phyloP scores from a whole-genome alignment of 2,797 vertebrate genomes.

The Lindbergichthys nudifrons region DNA sequence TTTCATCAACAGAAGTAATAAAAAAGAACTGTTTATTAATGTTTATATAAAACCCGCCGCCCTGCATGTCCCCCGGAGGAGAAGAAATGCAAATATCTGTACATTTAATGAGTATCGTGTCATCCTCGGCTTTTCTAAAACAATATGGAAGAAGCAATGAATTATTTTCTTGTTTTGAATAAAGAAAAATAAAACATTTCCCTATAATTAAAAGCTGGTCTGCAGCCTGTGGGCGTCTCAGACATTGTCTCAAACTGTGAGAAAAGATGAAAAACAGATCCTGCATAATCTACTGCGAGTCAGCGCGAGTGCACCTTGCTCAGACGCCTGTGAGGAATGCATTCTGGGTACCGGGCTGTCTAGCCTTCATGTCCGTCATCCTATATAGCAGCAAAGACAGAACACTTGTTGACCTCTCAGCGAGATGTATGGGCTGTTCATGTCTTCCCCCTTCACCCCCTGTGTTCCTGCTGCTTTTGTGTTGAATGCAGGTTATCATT shows the following conservation, averaged over 20 bases:
- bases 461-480: conserved; percentile 59
- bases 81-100: conserved; percentile 67
- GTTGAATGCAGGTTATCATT: conserved; percentile 64
- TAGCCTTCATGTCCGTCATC: conserved; percentile 70
- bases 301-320: conserved; percentile 77
- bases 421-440: conserved; percentile 76
- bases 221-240: conserved; percentile 71
- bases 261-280: conserved; percentile 82
- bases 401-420: conserved; percentile 63
- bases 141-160: conserved; percentile 69
- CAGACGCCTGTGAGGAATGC: conserved; percentile 80
- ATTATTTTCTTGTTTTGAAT: conserved; percentile 69
- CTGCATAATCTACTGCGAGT: conserved; percentile 70
- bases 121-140: conserved; percentile 58
- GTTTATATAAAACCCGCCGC: conserved; percentile 36
- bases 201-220: conserved; percentile 84
- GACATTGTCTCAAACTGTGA: conserved; percentile 70
- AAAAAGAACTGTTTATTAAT: conserved; percentile 67
- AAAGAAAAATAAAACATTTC: conserved; percentile 75
- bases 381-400: conserved; percentile 74
- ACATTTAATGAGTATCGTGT: conserved; percentile 69
- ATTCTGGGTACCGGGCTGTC: conserved; percentile 73
- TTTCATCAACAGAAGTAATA: conserved; percentile 72
- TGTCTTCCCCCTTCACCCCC: conserved; percentile 46
- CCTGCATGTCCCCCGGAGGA: conserved; percentile 57